Percentiles rank a stretch among this genome's conserved stretches.
Conservation (phyloP, 64 coral and sea anemone genomes). For the Platygyra sinensis region DNA sequence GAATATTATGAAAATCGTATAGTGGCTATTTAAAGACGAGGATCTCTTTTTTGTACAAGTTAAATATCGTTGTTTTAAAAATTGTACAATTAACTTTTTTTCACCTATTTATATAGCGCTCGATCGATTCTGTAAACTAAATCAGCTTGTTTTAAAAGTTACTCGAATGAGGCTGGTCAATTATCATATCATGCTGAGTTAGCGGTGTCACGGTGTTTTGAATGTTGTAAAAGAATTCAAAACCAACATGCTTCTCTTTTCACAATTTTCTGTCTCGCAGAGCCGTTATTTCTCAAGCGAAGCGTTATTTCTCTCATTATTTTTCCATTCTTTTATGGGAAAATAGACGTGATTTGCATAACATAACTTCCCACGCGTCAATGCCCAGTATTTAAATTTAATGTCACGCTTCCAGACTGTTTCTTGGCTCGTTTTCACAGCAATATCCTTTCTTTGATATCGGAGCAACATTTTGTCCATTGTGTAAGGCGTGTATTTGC, state of each 20-base stretch:
- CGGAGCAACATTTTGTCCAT: not conserved
- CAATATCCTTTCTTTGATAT: not conserved
- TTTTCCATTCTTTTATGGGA: not conserved
- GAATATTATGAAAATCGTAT: not conserved
- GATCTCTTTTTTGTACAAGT: not conserved
- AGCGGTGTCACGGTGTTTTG: not conserved
- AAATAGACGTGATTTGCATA: not conserved
- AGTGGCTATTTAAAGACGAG: not conserved
- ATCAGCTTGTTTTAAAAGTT: not conserved
- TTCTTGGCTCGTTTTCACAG: not conserved
- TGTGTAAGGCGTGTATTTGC: not conserved
- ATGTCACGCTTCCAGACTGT: slow-evolving; percentile 15
- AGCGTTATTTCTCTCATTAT: slow-evolving; percentile 7
- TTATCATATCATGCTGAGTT: not conserved
- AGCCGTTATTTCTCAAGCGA: not conserved
- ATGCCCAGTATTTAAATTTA: not conserved
- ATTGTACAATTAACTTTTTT: not conserved
- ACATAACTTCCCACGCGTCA: not conserved
- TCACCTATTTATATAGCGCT: not conserved
- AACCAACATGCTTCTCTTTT: not conserved
- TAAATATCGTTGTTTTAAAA: not conserved
- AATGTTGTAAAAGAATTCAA: not conserved
- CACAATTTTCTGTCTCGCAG: not conserved
- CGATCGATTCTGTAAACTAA: not conserved
- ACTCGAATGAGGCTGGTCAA: not conserved